Evolutionary conservation across 2,113 vertebrate genomes (phyloP), one percentile per base, ranked within the genome.

Genomic region (Bufo gargarizans): DNA sequence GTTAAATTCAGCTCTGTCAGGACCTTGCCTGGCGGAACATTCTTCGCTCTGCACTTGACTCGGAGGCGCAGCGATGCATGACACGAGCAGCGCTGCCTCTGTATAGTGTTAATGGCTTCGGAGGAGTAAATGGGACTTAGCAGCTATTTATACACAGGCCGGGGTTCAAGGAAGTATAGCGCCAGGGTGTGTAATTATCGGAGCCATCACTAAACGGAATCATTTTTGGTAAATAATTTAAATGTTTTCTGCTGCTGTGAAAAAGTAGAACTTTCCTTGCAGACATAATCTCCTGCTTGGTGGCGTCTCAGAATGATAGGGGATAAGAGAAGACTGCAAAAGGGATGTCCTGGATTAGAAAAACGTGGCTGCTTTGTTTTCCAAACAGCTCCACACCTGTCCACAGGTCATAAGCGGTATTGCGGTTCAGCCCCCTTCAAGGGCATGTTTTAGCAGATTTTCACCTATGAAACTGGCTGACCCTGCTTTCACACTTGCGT

Each of bases 1-100:
- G 85, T 79, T 86, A 79, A 67, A 86, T 87, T 87, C 85, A 53
- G 77, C 76, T 80, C 85, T 50, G 58, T 69, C 58, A 87, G 22
- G 49, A n/a, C 77, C 47, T 45, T 6, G 20, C 2, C 43, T 86
- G 85, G 59, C 56, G 43, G 56, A 63, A 45, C 59, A 49, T 78
- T 74, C 85, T 77, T 61, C 45, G 47, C 33, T 50, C 1, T 82
- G 80, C 19, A 63, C 71, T 77, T 50, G 72, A 47, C 84, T 76
- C 9, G 22, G 55, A 58, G 84, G 11, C 74, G 65, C 58, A 67
- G 58, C 17, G 56, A 86, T 86, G 85, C 85, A 6, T 78, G 85
- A 78, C 72, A 65, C 72, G 8, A 13, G 33, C 67, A 10, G 14
- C 20, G 16, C 67, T 11, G 49, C 11, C 2, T 22, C 14, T 33